Evolutionary conservation across 2,888 invertebrate genomes (phyloP).

Genomic region (Lasioglossum oenotherae): DNA sequence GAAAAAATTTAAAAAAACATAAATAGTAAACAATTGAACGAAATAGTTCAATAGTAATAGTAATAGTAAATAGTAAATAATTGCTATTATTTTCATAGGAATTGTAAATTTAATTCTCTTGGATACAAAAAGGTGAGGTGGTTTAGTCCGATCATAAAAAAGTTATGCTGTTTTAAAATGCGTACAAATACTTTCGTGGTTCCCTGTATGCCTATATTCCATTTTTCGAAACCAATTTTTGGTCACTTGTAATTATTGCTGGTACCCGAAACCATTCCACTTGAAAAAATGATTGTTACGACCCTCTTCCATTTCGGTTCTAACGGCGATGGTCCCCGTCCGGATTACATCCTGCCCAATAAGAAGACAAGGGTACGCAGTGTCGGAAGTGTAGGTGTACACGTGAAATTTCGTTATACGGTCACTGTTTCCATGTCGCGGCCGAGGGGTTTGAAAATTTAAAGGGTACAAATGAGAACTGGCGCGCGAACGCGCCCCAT

Average conservation of each 20-base stretch:
- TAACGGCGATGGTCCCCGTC: background rate
- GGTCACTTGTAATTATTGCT: background rate
- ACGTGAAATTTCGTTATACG: slow-evolving; percentile 46
- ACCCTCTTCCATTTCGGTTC: background rate
- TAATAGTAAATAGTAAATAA: too few species aligned
- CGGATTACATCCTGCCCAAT: slow-evolving; percentile 1
- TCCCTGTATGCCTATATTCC: background rate
- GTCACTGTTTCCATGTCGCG: slow-evolving; percentile 24
- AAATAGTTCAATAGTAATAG: too few species aligned
- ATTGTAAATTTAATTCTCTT: too few species aligned
- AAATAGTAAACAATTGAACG: too few species aligned
- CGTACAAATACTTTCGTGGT: too few species aligned
- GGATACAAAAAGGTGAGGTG: too few species aligned
- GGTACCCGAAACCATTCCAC: background rate
- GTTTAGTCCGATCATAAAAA: too few species aligned
- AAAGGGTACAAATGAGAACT: slow-evolving; percentile 43
- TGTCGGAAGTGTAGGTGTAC: background rate
- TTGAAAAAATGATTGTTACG: background rate
- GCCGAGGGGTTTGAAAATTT: slow-evolving; percentile 35
- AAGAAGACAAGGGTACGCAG: slow-evolving; percentile 27
- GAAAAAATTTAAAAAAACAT: too few species aligned
- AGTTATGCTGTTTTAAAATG: too few species aligned
- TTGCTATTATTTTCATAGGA: too few species aligned
- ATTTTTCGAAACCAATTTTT: background rate
- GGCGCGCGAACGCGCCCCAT: slow-evolving; percentile 11